A percentile compares a stretch with the other conserved stretches of the same genome.
phyloP scores from a whole-genome alignment of 2,888 invertebrate genomes.

The Aethes cnicana region DNA sequence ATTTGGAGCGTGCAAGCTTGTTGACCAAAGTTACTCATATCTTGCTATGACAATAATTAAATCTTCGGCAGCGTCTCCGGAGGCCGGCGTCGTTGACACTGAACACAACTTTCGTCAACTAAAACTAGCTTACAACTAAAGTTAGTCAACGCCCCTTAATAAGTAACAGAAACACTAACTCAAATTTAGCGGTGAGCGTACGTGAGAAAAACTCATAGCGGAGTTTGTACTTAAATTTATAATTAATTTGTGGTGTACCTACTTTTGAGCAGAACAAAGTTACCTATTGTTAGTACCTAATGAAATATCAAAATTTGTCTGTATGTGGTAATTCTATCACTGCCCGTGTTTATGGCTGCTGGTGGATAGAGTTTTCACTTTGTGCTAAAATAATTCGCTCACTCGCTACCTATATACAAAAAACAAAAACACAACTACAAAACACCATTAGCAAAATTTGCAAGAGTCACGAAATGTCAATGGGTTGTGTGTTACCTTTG shows the following conservation, averaged over 20 bases:
- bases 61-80: conserved; percentile 24
- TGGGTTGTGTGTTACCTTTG: conserved; percentile 1
- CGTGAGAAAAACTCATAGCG: conserved; percentile 17
- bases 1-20: conserved; percentile 14
- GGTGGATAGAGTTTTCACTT: no score
- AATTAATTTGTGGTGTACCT: no score
- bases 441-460: conserved; percentile 15
- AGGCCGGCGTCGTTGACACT: conserved; percentile 27
- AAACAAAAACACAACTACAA: no score
- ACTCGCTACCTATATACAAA: no score
- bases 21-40: conserved; percentile 22
- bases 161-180: conserved; percentile 27
- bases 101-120: conserved; percentile 30
- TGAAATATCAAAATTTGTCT: no score
- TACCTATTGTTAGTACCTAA: no score
- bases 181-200: conserved; percentile 16
- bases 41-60: conserved; percentile 24
- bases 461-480: conserved; percentile 7
- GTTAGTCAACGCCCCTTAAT: conserved; percentile 30
- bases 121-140: conserved; percentile 27
- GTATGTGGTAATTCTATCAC: no score
- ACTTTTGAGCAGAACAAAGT: no score
- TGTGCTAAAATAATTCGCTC: no score
- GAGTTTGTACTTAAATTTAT: background rate
- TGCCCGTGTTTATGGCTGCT: no score